A percentile compares a stretch with the other conserved stretches of the same genome.
These are phyloP conservation scores for Sinohyriopsis cumingii DNA, from an alignment of 2,888 invertebrate species.

Conservation along the genomic window DNA sequence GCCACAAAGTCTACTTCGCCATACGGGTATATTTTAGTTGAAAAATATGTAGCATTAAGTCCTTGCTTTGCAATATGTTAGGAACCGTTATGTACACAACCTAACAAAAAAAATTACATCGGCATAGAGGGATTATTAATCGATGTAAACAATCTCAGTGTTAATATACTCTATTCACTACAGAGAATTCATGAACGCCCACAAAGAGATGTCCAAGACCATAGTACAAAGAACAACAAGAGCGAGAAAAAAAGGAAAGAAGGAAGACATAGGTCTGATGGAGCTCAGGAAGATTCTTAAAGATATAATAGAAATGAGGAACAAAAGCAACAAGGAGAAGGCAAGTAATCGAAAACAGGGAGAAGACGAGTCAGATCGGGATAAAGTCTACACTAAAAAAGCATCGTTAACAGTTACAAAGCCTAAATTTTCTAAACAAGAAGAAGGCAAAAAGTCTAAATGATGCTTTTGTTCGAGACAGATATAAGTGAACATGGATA, in stretches of 20 bases:
- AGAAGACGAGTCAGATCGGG: constrained; percentile 20
- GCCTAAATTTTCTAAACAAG: constrained; percentile 19
- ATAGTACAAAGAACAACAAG: constrained; percentile 50
- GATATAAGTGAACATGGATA: no score
- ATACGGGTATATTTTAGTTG: no score
- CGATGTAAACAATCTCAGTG: no score
- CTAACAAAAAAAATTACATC: no score
- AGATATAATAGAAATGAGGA: constrained; percentile 54
- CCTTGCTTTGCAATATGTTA: no score
- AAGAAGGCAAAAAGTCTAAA: background rate
- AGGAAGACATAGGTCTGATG: constrained; percentile 51
- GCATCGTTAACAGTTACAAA: constrained; percentile 46
- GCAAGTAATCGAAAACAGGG: constrained; percentile 40
- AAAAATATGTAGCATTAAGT: no score
- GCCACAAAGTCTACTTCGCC: no score
- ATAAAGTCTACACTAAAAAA: constrained; percentile 36
- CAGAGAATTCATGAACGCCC: constrained; percentile 59
- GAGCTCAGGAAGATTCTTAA: constrained; percentile 51
- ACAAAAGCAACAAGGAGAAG: constrained; percentile 54
- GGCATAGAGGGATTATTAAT: no score
- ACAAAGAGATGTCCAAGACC: constrained; percentile 47
- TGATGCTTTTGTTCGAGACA: no score
- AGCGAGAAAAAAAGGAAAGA: constrained; percentile 43
- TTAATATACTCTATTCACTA: constrained; percentile 1
- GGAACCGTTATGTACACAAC: no score